Evolutionary conservation across 2,797 vertebrate genomes (phyloP).

Genomic region (Xiphophorus birchmanni): DNA sequence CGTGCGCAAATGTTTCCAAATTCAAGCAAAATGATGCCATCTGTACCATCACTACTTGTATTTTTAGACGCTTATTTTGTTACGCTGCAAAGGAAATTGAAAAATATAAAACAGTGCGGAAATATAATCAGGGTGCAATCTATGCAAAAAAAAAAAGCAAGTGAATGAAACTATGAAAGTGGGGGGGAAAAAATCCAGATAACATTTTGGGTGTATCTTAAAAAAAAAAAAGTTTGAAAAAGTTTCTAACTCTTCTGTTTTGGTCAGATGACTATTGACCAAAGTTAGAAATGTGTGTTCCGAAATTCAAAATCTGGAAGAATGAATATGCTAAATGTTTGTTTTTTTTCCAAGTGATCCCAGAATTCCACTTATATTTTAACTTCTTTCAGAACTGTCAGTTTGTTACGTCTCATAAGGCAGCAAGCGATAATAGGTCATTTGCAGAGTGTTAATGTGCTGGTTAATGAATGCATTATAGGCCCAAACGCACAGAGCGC

Average conservation of each 20-base stretch:
- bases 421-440: conserved; percentile 30
- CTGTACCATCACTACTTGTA: not conserved
- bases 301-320: not conserved
- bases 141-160: no score
- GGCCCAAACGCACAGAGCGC: not conserved
- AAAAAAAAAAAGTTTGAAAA: not conserved
- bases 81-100: not conserved
- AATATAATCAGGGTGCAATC: not conserved
- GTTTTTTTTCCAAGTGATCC: no score
- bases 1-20: not conserved
- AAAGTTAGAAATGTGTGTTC: not conserved
- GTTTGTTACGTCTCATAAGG: conserved; percentile 12
- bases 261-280: not conserved
- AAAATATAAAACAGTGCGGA: no score
- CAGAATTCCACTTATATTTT: not conserved
- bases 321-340: conserved; percentile 1
- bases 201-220: not conserved
- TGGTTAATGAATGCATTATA: conserved; percentile 19
- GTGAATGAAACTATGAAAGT: not conserved
- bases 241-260: not conserved
- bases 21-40: not conserved
- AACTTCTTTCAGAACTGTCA: not conserved
- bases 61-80: not conserved
- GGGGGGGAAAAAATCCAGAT: not conserved
- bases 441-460: conserved; percentile 26